A percentile compares a stretch with the other conserved stretches of the same genome.
Evolutionary conservation across 2,113 vertebrate species (phyloP).

Genomic region (Nyctereutes procyonoides): DNA sequence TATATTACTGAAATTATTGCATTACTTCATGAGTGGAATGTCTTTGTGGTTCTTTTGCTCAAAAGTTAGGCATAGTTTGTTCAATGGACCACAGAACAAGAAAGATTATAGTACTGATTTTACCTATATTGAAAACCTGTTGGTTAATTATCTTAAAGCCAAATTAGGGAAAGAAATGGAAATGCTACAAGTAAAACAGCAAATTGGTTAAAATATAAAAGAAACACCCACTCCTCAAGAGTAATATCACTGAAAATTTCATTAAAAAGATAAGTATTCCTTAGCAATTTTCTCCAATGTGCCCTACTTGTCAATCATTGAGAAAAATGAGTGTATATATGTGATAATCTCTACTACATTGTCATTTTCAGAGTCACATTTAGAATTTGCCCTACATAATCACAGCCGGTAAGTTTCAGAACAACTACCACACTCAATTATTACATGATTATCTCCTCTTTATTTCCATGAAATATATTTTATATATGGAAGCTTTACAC

Average conservation of each 20-base stretch:
- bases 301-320: constrained; percentile 34
- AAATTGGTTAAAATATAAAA: neutral
- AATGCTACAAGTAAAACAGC: neutral
- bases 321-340: neutral
- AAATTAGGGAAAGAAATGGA: neutral
- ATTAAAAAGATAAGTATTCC: neutral
- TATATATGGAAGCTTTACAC: neutral
- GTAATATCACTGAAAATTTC: neutral
- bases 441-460: neutral
- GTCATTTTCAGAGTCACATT: constrained; percentile 16
- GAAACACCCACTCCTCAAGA: neutral
- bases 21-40: neutral
- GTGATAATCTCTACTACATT: neutral
- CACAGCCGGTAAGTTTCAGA: neutral
- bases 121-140: neutral
- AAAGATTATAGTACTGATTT: neutral
- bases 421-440: neutral
- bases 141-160: neutral
- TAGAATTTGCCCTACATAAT: neutral
- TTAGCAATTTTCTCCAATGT: constrained; percentile 1
- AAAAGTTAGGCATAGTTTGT: neutral
- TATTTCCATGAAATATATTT: neutral
- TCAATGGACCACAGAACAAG: neutral
- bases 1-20: neutral
- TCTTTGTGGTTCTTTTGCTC: neutral